Evolutionary conservation across 2,888 invertebrate species (phyloP), one percentile per base, ranked within the genome.

Genomic region (Acleris literana): DNA sequence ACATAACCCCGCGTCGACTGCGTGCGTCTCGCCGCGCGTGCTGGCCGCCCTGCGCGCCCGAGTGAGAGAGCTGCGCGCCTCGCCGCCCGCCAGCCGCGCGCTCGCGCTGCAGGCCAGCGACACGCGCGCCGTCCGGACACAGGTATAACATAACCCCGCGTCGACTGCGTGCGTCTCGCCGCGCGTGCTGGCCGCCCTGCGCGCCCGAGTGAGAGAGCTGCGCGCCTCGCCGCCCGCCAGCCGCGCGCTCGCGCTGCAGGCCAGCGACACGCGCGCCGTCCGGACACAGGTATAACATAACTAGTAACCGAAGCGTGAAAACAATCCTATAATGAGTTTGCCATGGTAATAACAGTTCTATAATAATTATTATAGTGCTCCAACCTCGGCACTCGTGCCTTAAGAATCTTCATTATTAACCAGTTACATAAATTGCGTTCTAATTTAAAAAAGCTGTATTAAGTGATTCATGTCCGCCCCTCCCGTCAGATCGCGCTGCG

Each of bases 201-300:
- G 97, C 29, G 96, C 97, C 79, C 94, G 98, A 33, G 97, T 96
- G 79, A 95, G 96, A 71, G 98, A 97, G 86, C 92, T 98, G 74
- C 94, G 96, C 63, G 95, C 95, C 78, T 94, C 96, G 59, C 96
- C 97, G 5, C 95, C 96, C 83, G 97, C 96, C 79, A 96, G 95
- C 81, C 93, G 97, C 61, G 97, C 98, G 56, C 93, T 96, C 69
- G 93, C 94, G 71, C 92, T 96, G 84, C 95, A 96, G 69, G 93
- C 97, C 70, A 95, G 96, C 7, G 96, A 97, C 71, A 94, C 96
- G 61, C 94, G 95, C 73, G 96, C 97, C 80, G 96, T 97, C 70
- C 95, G 95, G 76, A 93, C 95, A 71, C 96, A 96, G 85, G 85
- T 92, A 17, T 22, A 22, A 22, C 22, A n/a, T 2, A 16, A 63